A percentile compares a stretch with the other conserved stretches of the same genome.
Evolutionary conservation across 1,140 invertebrate species (phyloP).

Genomic region (Caenorhabditis latens): DNA sequence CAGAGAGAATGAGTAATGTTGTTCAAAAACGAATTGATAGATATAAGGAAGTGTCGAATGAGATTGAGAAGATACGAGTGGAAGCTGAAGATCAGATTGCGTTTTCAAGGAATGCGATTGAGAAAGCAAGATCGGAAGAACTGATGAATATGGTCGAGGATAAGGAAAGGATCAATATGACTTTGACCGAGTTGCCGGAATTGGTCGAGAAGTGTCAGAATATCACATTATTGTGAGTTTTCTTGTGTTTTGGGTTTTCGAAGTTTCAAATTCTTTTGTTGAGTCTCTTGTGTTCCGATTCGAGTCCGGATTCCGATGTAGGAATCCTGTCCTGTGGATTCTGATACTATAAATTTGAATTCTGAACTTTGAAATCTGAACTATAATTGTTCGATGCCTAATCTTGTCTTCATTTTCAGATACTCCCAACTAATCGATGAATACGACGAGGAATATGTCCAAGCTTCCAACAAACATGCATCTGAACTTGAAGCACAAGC

Average conservation of each 20-base stretch:
- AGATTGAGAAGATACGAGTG: conserved; percentile 66
- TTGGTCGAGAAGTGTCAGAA: conserved; percentile 57
- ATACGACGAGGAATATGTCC: conserved; percentile 66
- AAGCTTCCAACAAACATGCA: conserved; percentile 70
- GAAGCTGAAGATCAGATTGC: conserved; percentile 66
- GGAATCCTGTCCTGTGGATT: no score
- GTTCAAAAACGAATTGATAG: conserved; percentile 65
- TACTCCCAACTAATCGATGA: conserved; percentile 67
- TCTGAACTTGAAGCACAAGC: conserved; percentile 68
- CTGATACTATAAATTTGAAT: no score
- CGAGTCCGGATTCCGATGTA: no score
- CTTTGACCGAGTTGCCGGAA: conserved; percentile 16
- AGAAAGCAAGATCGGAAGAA: conserved; percentile 63
- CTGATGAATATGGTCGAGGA: conserved; percentile 69
- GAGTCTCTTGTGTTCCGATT: no score
- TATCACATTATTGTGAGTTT: conserved; percentile 47
- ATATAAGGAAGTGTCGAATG: conserved; percentile 63
- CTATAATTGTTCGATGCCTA: no score
- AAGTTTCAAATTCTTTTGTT: background rate
- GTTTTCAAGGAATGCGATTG: conserved; percentile 64
- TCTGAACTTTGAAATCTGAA: background rate
- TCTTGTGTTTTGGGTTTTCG: background rate
- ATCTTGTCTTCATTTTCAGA: background rate
- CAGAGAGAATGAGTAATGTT: conserved; percentile 65
- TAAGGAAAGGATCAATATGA: conserved; percentile 58